Conservation (phyloP, 2,888 invertebrate genomes). For the Sicus ferrugineus region DNA sequence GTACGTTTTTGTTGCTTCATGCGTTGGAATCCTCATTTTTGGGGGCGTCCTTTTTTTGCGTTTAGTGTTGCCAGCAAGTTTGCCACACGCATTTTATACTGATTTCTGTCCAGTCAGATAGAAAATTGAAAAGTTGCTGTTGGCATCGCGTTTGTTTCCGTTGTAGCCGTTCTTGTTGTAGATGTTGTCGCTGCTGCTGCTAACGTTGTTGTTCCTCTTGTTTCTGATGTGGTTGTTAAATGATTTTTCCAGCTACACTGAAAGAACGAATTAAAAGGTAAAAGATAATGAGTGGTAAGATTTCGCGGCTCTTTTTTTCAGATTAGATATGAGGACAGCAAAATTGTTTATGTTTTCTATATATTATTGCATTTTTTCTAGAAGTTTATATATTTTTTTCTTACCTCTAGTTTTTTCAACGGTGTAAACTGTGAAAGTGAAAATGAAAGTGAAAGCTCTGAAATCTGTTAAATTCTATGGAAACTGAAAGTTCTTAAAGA, state of each 20-base stretch:
- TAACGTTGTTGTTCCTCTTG: background rate
- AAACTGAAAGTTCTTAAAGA: background rate
- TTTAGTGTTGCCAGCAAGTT: background rate
- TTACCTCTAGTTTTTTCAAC: too few species aligned
- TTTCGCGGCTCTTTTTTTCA: background rate
- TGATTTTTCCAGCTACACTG: background rate
- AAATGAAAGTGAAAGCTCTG: background rate
- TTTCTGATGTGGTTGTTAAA: too few species aligned
- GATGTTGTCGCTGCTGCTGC: background rate
- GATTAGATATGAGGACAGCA: too few species aligned
- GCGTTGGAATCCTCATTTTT: too few species aligned
- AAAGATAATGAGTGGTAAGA: background rate
- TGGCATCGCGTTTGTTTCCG: background rate
- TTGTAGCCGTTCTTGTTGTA: background rate
- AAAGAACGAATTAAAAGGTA: background rate
- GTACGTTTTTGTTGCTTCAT: too few species aligned
- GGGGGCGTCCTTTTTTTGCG: too few species aligned
- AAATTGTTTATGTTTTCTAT: too few species aligned
- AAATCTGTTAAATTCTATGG: background rate
- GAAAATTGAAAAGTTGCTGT: constrained; percentile 33
- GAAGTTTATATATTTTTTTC: too few species aligned
- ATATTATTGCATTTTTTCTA: too few species aligned
- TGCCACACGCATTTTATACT: too few species aligned
- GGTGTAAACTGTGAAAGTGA: background rate
- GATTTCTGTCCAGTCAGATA: constrained; percentile 33